Conservation (phyloP, 1,140 invertebrate genomes). For the Drosophila pseudoananassae region DNA sequence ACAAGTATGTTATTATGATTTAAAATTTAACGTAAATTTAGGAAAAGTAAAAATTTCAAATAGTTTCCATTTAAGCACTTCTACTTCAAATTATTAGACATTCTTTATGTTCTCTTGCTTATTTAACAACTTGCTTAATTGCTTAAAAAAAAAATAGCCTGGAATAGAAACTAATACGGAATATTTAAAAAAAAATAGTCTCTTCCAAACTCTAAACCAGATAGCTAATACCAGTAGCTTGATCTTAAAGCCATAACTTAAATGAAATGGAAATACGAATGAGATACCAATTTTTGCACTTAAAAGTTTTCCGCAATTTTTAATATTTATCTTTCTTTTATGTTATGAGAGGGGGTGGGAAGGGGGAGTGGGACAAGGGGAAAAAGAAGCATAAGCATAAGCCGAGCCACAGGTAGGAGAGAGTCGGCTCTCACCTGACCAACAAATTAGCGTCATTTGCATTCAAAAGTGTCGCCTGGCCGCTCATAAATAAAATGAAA, state of each 20-base stretch:
- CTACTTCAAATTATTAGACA: too few species aligned
- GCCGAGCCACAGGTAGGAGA: background rate
- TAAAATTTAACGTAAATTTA: too few species aligned
- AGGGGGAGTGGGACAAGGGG: background rate
- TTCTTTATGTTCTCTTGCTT: too few species aligned
- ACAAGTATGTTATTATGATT: too few species aligned
- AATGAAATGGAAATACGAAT: background rate
- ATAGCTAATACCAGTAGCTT: too few species aligned
- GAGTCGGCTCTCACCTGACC: constrained; percentile 21
- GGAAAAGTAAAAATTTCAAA: too few species aligned
- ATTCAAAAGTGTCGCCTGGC: constrained; percentile 58
- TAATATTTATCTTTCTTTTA: background rate
- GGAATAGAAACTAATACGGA: too few species aligned
- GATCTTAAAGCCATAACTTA: background rate
- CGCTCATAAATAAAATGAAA: constrained; percentile 71
- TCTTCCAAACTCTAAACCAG: too few species aligned
- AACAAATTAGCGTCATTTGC: constrained; percentile 65
- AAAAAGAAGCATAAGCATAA: background rate
- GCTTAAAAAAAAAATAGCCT: too few species aligned
- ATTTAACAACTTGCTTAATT: too few species aligned
- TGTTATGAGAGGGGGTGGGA: background rate
- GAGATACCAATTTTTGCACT: background rate
- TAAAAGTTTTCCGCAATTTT: background rate
- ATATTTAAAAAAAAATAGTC: too few species aligned
- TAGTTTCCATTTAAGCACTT: too few species aligned